Evolutionary conservation across 2,888 invertebrate genomes (phyloP).

Genomic region (Perithous albicinctus): DNA sequence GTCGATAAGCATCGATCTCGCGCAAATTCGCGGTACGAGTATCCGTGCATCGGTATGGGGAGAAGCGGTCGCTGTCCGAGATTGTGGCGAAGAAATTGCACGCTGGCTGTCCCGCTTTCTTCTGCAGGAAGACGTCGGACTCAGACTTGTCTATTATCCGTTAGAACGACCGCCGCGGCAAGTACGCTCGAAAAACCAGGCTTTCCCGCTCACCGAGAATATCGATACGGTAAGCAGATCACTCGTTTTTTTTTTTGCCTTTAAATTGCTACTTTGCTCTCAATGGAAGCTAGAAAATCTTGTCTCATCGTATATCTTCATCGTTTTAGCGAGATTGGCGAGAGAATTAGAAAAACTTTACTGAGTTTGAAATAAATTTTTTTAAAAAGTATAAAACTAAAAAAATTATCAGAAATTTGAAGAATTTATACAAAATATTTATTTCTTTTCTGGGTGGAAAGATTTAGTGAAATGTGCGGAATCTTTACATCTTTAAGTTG

Average conservation of each 20-base stretch:
- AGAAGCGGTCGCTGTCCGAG: conserved; percentile 87
- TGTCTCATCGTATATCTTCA: background rate
- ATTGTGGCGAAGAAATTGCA: conserved; percentile 90
- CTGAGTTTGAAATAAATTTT: too few relatives aligned
- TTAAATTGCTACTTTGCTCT: conserved; percentile 10
- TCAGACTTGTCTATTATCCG: conserved; percentile 88
- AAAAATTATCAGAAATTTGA: background rate
- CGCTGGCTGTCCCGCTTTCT: conserved; percentile 90
- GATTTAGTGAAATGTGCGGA: too few relatives aligned
- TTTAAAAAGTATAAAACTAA: background rate
- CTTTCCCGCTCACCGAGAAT: conserved; percentile 76
- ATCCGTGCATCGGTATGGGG: conserved; percentile 87
- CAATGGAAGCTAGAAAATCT: background rate
- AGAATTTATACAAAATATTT: background rate
- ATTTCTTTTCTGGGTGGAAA: too few relatives aligned
- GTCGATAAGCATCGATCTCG: conserved; percentile 86
- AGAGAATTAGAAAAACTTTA: background rate
- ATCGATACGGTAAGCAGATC: conserved; percentile 76
- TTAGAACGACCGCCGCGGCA: conserved; percentile 82
- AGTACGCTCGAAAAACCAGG: conserved; percentile 76
- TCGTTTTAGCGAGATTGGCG: background rate
- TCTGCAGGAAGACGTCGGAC: conserved; percentile 85
- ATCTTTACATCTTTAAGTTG: background rate
- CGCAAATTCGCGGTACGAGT: conserved; percentile 79
- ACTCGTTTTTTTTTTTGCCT: background rate